Conservation (phyloP, 2,888 invertebrate species). For the Strigamia transsilvanica region DNA sequence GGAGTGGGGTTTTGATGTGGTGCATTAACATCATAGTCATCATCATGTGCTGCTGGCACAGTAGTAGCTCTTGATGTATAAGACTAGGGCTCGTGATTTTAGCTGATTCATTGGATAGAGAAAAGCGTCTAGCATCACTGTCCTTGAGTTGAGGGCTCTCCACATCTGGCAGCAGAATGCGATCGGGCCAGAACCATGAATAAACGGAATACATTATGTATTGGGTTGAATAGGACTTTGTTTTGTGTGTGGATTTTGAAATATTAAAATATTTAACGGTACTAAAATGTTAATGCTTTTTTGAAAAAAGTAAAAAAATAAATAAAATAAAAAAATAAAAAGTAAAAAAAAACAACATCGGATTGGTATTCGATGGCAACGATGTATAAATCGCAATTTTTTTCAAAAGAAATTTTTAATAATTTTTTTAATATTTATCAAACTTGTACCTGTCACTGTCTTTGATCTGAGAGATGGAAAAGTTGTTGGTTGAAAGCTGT, state of each 20-base stretch:
- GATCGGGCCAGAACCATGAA: conserved; percentile 41
- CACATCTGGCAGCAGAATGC: conserved; percentile 44
- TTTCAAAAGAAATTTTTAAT: background rate
- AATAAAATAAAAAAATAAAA: too few relatives aligned
- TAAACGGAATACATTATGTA: conserved; percentile 21
- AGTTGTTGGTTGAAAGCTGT: conserved; percentile 34
- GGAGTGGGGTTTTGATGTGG: conserved; percentile 12
- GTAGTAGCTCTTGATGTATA: conserved; percentile 37
- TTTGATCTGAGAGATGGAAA: conserved; percentile 24
- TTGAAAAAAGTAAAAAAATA: too few relatives aligned
- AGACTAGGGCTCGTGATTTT: conserved; percentile 44
- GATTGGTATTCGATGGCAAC: background rate
- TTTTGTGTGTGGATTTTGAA: background rate
- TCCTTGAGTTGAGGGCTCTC: conserved; percentile 10
- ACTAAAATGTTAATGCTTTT: background rate
- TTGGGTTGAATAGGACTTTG: background rate
- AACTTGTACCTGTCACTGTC: background rate
- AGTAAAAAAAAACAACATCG: background rate
- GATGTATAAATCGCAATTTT: background rate
- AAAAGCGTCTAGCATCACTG: conserved; percentile 29
- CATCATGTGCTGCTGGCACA: conserved; percentile 32
- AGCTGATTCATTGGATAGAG: conserved; percentile 38
- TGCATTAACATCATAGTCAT: conserved; percentile 30
- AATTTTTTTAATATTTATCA: background rate
- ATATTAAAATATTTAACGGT: background rate